Evolutionary conservation across 2,797 vertebrate genomes (phyloP).

Genomic region (Sebastes hubbsi): DNA sequence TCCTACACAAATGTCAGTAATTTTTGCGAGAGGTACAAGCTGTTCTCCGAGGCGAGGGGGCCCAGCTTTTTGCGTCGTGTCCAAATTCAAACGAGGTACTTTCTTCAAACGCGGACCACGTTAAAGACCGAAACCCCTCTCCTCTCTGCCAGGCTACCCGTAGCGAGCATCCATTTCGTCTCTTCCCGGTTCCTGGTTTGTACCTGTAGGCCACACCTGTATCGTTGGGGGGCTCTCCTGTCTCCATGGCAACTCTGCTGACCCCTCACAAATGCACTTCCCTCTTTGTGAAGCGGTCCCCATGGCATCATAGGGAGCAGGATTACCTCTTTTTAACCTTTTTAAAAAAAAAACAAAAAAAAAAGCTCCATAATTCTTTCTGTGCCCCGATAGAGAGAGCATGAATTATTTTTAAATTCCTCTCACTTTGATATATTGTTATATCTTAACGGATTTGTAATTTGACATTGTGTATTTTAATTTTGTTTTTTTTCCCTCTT

Average conservation of each 20-base stretch:
- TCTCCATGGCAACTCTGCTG: constrained; percentile 64
- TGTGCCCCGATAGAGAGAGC: constrained; percentile 81
- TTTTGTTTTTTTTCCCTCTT: constrained; percentile 37
- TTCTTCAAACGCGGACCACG: constrained; percentile 70
- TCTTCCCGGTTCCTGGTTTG: constrained; percentile 55
- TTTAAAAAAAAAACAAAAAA: constrained; percentile 46
- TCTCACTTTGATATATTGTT: constrained; percentile 84
- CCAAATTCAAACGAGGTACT: constrained; percentile 87
- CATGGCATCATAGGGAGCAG: constrained; percentile 65
- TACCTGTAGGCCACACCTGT: constrained; percentile 58
- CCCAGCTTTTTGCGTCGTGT: constrained; percentile 60
- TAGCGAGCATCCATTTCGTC: constrained; percentile 50
- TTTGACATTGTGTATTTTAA: constrained; percentile 86
- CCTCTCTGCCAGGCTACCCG: constrained; percentile 33
- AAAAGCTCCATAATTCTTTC: constrained; percentile 66
- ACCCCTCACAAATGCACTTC: constrained; percentile 72
- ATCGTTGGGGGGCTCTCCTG: constrained; percentile 45
- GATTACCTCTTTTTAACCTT: constrained; percentile 83
- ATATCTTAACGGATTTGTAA: constrained; percentile 83
- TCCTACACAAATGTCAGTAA: constrained; percentile 77
- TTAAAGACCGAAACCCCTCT: constrained; percentile 55
- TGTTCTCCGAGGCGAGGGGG: constrained; percentile 30
- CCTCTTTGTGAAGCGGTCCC: constrained; percentile 69
- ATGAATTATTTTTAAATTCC: constrained; percentile 81
- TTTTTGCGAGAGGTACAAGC: constrained; percentile 58